Conservation (phyloP, 1,140 invertebrate species). For the Drosophila ananassae region DNA sequence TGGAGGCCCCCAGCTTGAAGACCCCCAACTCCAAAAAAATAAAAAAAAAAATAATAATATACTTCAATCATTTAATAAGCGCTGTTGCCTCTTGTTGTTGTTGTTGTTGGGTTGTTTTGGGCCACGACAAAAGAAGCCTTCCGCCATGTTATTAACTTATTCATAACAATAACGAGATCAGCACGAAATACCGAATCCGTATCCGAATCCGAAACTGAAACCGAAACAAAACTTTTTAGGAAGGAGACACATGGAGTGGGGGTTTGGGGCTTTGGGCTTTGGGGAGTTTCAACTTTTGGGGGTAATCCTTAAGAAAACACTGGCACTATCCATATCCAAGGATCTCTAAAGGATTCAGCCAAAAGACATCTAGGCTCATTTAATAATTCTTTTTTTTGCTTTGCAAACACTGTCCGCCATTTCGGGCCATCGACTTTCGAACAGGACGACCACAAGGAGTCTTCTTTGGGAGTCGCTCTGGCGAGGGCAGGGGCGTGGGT, state of each 20-base stretch:
- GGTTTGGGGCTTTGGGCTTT: no score
- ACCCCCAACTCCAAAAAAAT: not conserved
- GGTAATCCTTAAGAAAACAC: slow-evolving; percentile 2
- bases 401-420: no score
- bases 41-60: slow-evolving; percentile 20
- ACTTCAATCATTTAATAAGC: slow-evolving; percentile 80
- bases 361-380: not conserved
- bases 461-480: not conserved
- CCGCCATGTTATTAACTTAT: slow-evolving; percentile 84
- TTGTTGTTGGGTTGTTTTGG: slow-evolving; percentile 35
- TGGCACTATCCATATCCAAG: not conserved
- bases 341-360: slow-evolving; percentile 1
- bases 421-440: no score
- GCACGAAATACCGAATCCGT: slow-evolving; percentile 4
- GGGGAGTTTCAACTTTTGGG: not conserved
- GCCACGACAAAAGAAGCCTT: slow-evolving; percentile 79
- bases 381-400: not conserved
- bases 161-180: slow-evolving; percentile 72
- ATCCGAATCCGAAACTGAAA: no score
- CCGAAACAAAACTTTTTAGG: no score
- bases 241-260: no score
- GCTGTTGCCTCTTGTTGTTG: slow-evolving; percentile 34
- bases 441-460: not conserved
- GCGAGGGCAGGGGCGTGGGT: not conserved
- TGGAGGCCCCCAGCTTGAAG: slow-evolving; percentile 49